Evolutionary conservation across 2,113 vertebrate species (phyloP), one percentile per base, ranked within the genome.

Genomic region (Macaca mulatta): DNA sequence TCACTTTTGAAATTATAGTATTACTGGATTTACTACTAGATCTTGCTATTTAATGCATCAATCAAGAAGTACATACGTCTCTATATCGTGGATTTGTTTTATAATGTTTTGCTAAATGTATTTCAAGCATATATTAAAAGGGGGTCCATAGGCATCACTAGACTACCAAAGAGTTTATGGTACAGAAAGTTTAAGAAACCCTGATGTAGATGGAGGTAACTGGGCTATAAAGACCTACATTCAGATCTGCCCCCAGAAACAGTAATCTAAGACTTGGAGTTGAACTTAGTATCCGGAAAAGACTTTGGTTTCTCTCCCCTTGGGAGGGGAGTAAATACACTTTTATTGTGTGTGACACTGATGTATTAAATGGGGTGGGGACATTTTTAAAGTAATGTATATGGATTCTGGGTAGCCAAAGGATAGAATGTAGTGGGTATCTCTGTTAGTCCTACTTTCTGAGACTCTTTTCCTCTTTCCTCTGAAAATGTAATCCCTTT

Each of bases 271-370:
- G 18, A 59, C 27, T 59, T 52, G 35, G 40, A 93, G n/a, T 90
- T 77, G 35, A 86, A 82, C 38, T 90, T 75, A 55, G 57, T 55
- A 78, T 78, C 61, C 77, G n/a, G 64, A 89, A 86, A 90, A 96
- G 50, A 59, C 40, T 87, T 81, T 80, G 50, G 10, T 67, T 88
- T 81, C 23, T 59, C 32, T 94, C 69, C 38, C 45, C 75, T 69
- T 69, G 30, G 69, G n/a, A 85, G 16, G 4, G 23, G 3, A 18
- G 13, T 70, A 67, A 25, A 35, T 93, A 70, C 18, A 43, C 52
- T 23, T 70, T 69, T 55, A 45, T n/a, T 38, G 22, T 22, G 70
- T n/a, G 61, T 43, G 48, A 2, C 10, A 57, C 30, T 27, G 38
- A 55, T 86, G n/a, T 40, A 69, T 86, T 25, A 74, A 78, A 69